A percentile compares a stretch with the other conserved stretches of the same genome.
Conservation (phyloP, 1,140 invertebrate genomes). For the Metaphire vulgaris region DNA sequence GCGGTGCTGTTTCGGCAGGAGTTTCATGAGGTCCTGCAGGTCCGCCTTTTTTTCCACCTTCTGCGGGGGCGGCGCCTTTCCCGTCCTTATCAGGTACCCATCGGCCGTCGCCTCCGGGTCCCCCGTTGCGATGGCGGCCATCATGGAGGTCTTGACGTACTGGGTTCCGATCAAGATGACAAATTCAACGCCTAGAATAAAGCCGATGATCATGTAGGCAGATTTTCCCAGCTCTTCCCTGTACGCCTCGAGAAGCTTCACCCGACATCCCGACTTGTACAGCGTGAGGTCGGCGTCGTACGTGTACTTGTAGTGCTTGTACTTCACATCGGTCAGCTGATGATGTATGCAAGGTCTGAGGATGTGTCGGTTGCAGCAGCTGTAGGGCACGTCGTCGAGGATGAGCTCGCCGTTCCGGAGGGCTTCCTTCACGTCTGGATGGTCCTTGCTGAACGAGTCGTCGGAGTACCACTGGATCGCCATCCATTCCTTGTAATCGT, state of each 20-base stretch:
- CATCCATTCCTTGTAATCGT: conserved; percentile 15
- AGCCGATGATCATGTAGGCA: not conserved
- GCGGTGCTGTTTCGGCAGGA: no score
- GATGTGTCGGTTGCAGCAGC: conserved; percentile 18
- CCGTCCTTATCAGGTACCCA: not conserved
- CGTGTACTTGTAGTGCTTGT: not conserved
- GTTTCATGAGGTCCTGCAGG: not conserved
- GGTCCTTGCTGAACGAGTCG: not conserved
- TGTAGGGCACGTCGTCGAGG: conserved; percentile 20
- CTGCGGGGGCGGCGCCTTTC: not conserved
- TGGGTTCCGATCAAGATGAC: not conserved
- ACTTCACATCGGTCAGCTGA: no score
- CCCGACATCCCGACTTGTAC: not conserved
- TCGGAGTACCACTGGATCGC: conserved; percentile 11
- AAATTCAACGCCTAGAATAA: not conserved
- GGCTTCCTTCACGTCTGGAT: not conserved
- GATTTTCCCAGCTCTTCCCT: not conserved
- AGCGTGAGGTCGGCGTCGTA: not conserved
- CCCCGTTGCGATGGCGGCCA: not conserved
- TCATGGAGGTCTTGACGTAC: not conserved
- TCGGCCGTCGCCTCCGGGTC: not conserved
- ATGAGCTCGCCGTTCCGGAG: not conserved
- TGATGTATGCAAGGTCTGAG: conserved; percentile 13
- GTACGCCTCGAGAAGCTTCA: not conserved
- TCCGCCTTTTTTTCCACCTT: not conserved